Base-by-base conservation (phyloP, 2,888 invertebrate genomes). In the Keiferia lycopersicella region DNA sequence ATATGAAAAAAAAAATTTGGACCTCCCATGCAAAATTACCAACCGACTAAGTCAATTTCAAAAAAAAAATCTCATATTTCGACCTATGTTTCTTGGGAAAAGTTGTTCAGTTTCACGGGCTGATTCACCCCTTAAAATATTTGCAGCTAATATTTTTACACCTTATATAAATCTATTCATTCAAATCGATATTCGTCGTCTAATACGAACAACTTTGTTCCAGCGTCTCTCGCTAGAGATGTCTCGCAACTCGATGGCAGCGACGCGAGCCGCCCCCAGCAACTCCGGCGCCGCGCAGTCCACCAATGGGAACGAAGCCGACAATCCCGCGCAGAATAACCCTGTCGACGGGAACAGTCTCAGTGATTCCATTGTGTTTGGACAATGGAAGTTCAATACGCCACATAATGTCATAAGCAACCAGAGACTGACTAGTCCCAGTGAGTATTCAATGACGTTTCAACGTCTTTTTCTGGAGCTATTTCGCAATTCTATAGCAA, bases 141-240 rank as follows among this genome's bases (percentile, higher is more conserved):
- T n/a, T n/a, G n/a, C n/a, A n/a, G n/a, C n/a, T n/a, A n/a, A n/a
- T n/a, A n/a, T n/a, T n/a, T n/a, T n/a, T n/a, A n/a, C n/a, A n/a
- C 22, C 22, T n/a, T 2, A 6, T 26, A 26, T 26, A 26, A 26
- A 2, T 26, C 26, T 26, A n/a, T n/a, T n/a, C n/a, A n/a, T n/a
- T n/a, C n/a, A n/a, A n/a, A n/a, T n/a, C n/a, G n/a, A n/a, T n/a
- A n/a, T n/a, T n/a, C n/a, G n/a, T n/a, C n/a, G n/a, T n/a, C n/a
- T 26, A 26, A 26, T 26, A 4, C 2, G 26, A 26, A 26, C 6
- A 26, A 3, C n/a, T 50, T 53, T 26, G 14, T 53, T 53, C 1
- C 81, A 95, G 94, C 93, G 95, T 66, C 86, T 95, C 61, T 93
- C 94, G 0, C 91, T 94, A 62, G 95, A 95, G 83, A 94, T 95